phyloP scores from a whole-genome alignment of 2,797 vertebrate genomes.

The Gallinago stenura region DNA sequence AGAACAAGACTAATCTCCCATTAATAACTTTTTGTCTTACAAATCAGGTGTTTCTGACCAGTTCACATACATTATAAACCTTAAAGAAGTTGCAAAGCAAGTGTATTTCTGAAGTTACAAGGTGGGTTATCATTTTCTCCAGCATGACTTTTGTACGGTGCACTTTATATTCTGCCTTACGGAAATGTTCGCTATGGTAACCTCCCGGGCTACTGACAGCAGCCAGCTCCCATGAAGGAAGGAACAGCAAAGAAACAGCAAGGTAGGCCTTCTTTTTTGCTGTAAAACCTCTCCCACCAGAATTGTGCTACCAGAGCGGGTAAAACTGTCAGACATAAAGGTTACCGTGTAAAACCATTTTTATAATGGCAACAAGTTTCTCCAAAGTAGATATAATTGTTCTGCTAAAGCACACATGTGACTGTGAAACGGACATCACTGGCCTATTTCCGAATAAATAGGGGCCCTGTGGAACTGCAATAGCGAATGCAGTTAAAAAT shows the following conservation, averaged over 20 bases:
- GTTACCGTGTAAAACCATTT: neutral
- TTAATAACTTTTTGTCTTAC: neutral
- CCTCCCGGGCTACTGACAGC: constrained; percentile 19
- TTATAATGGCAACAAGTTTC: constrained; percentile 49
- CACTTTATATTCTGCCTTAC: neutral
- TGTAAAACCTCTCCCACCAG: neutral
- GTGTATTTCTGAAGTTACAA: neutral
- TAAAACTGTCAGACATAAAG: neutral
- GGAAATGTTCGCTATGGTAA: constrained; percentile 12
- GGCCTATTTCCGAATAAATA: constrained; percentile 23
- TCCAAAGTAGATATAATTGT: constrained; percentile 35
- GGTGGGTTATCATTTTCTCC: neutral
- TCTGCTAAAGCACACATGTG: neutral
- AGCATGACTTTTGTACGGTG: neutral
- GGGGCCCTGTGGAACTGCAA: neutral
- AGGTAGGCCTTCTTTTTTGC: constrained; percentile 30
- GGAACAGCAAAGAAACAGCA: neutral
- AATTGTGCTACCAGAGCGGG: neutral
- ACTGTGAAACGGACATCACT: neutral
- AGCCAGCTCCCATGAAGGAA: constrained; percentile 19
- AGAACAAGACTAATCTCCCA: neutral
- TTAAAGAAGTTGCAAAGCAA: neutral
- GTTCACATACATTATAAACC: fast-evolving
- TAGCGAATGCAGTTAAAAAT: neutral
- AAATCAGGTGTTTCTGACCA: neutral